Evolutionary conservation across 1,140 invertebrate genomes (phyloP), one percentile per base, ranked within the genome.

Genomic region (Glossosoma conforme): DNA sequence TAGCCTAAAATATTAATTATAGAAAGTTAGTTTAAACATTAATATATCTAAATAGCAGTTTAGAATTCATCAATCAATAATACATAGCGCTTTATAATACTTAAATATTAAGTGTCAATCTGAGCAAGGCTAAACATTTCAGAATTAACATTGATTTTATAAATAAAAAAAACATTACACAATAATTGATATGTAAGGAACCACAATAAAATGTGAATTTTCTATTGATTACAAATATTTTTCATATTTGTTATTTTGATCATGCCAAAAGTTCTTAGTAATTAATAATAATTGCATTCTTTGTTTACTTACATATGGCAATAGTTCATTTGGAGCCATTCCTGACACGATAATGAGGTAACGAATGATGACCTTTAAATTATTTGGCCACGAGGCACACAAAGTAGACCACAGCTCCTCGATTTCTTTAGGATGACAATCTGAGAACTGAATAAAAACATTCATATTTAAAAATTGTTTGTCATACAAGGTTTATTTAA

Each of bases 281-380:
- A n/a, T n/a, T n/a, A n/a, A n/a, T n/a, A n/a, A n/a, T n/a, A n/a
- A n/a, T n/a, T n/a, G n/a, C n/a, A n/a, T 28, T n/a, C 24, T 21
- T 8, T 42, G 20, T 8, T 32, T 14, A 77, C 82, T 86, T 78
- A 93, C 91, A 70, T 89, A 90, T 33, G 84, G 85, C 14, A 99
- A 71, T 1, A 99, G 75, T 70, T 97, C 91, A 54, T 85, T 85
- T 5, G 96, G 91, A 3, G 95, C 91, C 82, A 99, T 90, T 35
- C 93, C 92, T 2, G 92, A 93, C 19, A 98, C 85, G 55, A 99
- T 97, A 50, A 98, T 89, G 15, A 99, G 75, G 72, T 98, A 99
- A n/a, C 95, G 82, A 51, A 98, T 87, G 52, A 99, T 96, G 11
- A 98, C 91, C 74, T 93, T 92, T 19, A 99, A 77, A 75, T 99